Base-by-base conservation (phyloP, 2,113 vertebrate species). In the Odocoileus virginianus region DNA sequence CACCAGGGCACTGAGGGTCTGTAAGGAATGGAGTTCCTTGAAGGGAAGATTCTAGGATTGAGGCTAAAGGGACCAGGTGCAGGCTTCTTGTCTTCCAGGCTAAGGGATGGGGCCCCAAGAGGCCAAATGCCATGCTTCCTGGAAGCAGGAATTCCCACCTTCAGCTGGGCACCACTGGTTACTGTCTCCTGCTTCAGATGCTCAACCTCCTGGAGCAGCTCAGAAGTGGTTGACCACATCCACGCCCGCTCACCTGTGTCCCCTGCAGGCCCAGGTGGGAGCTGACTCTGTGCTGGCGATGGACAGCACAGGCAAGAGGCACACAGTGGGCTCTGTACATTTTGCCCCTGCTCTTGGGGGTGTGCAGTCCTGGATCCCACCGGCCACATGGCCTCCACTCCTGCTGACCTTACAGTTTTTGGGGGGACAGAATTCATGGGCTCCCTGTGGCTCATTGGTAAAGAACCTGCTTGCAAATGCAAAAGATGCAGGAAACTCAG, bases 361-460 rank as follows among this genome's bases (percentile, higher is more conserved):
- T 0, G 7, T 4, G 4, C 5, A 21, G 33, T 40, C 52, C 21
- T 5, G 13, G 33, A 16, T 21, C 23, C 23, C 5, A 5, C 0
- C 0, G 4, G 5, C 30, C n/a, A 0, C 8, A 1, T 7, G 25
- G 28, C 82, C 27, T 9, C 16, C 36, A 2, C 0, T 0, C 30
- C 71, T 1, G 13, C 47, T 57, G 28, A 1, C 2, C 6, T 61
- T 40, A 7, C 1, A 4, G 17, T 9, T 40, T 50, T 82, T 17
- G n/a, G 86, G 43, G 67, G 19, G n/a, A 36, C 43, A 5, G 1
- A 28, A 25, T 36, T 84, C 25, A 1, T 33, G 57, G 36, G 6
- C 23, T 76, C 23, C 40, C 6, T 43, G 12, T 43, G 40, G 40
- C 71, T 76, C 71, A 76, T 3, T 40, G 40, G 23, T 76, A 43